Evolutionary conservation across 2,888 invertebrate genomes (phyloP).

Genomic region (Neria commutata): DNA sequence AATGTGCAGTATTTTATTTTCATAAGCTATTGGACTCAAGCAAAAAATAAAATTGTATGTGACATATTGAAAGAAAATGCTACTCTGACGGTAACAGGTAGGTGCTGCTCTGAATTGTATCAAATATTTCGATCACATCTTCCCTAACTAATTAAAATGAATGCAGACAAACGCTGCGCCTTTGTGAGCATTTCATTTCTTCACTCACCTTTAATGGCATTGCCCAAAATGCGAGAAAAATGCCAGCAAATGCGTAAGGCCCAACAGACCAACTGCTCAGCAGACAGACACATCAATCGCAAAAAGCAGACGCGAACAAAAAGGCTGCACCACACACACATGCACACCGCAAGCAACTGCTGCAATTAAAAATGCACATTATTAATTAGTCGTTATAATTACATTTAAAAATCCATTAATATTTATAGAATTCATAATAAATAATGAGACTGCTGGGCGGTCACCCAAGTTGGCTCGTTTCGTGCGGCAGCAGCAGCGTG

Average conservation of each 20-base stretch:
- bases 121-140: conserved; percentile 47
- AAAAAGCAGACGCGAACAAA: conserved; percentile 3
- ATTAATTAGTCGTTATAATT: conserved; percentile 61
- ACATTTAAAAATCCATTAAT: conserved; percentile 61
- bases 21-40: no score
- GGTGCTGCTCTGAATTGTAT: conserved; percentile 24
- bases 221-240: conserved; percentile 46
- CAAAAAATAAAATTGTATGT: background rate
- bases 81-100: no score
- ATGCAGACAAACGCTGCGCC: conserved; percentile 53
- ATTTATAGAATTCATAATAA: conserved; percentile 62
- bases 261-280: conserved; percentile 30
- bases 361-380: conserved; percentile 59
- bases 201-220: conserved; percentile 45
- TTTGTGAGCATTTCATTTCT: conserved; percentile 53
- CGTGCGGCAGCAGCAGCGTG: conserved; percentile 38
- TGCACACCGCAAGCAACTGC: conserved; percentile 16
- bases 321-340: background rate
- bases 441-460: conserved; percentile 48
- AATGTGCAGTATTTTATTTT: no score
- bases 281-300: conserved; percentile 1
- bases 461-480: conserved; percentile 11
- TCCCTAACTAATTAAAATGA: conserved; percentile 55
- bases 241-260: conserved; percentile 54
- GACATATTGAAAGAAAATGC: background rate